phyloP scores from a whole-genome alignment of 1,140 invertebrate genomes.

The Eurosta solidaginis region DNA sequence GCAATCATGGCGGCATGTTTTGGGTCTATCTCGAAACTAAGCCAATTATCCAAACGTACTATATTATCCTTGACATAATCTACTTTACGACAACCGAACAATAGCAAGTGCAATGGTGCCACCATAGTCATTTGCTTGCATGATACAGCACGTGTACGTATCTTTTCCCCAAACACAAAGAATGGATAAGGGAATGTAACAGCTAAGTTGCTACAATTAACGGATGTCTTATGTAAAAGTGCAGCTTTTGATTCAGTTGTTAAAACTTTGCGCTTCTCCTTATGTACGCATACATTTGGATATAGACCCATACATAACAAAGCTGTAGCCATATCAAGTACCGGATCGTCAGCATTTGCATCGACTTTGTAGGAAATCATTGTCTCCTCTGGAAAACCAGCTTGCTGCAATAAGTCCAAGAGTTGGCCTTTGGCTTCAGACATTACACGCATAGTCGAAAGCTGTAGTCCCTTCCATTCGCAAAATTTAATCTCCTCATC shows the following conservation, averaged over 20 bases:
- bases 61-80: conserved; percentile 73
- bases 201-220: conserved; percentile 88
- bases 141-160: conserved; percentile 92
- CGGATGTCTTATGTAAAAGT: conserved; percentile 94
- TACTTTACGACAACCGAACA: conserved; percentile 90
- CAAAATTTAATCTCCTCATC: conserved; percentile 83
- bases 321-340: conserved; percentile 83
- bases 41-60: conserved; percentile 87
- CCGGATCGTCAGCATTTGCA: conserved; percentile 75
- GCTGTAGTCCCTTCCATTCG: conserved; percentile 85
- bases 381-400: conserved; percentile 89
- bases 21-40: conserved; percentile 86
- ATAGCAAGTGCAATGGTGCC: conserved; percentile 86
- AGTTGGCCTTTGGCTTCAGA: conserved; percentile 93
- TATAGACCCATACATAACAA: conserved; percentile 90
- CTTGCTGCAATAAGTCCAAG: conserved; percentile 75
- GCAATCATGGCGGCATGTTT: conserved; percentile 78
- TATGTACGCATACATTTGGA: conserved; percentile 95
- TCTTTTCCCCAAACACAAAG: conserved; percentile 98
- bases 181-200: conserved; percentile 90
- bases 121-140: conserved; percentile 98
- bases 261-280: conserved; percentile 93
- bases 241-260: conserved; percentile 95
- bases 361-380: conserved; percentile 76
- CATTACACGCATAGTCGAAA: conserved; percentile 87